Evolutionary conservation across 2,113 vertebrate species (phyloP), one percentile per base, ranked within the genome.

Genomic region (Marmota monax): DNA sequence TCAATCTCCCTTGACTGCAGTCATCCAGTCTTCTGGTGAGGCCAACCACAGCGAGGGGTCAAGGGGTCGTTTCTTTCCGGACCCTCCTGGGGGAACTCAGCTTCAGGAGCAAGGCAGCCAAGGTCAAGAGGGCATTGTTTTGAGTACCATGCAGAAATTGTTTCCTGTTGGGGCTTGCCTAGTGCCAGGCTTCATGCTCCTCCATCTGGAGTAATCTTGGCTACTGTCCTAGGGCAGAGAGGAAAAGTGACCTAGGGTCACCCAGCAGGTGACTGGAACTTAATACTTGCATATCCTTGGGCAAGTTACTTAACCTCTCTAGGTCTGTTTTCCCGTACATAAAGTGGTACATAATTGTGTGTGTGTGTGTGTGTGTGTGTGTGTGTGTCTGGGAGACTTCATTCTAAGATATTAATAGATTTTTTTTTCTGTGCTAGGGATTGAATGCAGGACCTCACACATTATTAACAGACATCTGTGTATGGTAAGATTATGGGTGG

Each of bases 231-330:
- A 45, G 53, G 0, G 11, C 45, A 42, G 32, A 86, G 14, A 87
- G 22, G 25, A 27, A 73, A 77, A 88, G 37, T 67, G 69, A 89
- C 29, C 67, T 86, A 20, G 61, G 61, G 48, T 65, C 83, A 95
- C 58, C 61, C 3, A 11, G 2, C 39, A 56, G 7, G 29, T 72
- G 72, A 85, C 56, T 82, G 22, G 73, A 80, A 84, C 34, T 83
- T 92, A 79, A 18, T 58, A 34, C 48, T 70, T 90, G 23, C 70
- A 23, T 32, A 51, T 32, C 11, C 17, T 58, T 95, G 58, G 17
- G 42, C 32, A 84, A 94, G 27, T 79, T 94, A 65, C 29, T 84
- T 92, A 89, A 90, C 12, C 48, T 84, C 79, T 88, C 69, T 94
- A 87, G 11, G 39, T 88, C 70, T 63, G 16, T 67, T 92, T 74